Conservation (phyloP, 2,888 invertebrate genomes). For the Leptinotarsa peninsularis region DNA sequence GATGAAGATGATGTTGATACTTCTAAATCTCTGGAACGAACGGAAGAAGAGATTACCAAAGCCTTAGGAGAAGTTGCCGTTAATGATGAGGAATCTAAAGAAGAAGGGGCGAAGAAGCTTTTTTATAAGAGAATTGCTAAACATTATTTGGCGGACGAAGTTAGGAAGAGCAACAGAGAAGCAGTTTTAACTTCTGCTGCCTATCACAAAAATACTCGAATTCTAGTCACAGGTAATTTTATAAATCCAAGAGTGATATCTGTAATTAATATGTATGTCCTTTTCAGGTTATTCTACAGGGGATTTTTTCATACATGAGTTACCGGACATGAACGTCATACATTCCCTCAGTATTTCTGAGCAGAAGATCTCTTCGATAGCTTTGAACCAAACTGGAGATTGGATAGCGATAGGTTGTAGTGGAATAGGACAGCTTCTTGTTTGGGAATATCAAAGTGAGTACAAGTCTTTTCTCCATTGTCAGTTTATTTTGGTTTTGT, state of each 20-base stretch:
- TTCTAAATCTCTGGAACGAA: conserved; percentile 71
- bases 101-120: conserved; percentile 67
- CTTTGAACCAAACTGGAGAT: conserved; percentile 89
- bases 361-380: conserved; percentile 82
- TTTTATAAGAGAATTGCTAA: conserved; percentile 78
- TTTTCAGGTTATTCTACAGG: conserved; percentile 87
- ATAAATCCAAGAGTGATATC: no score
- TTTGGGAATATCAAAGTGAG: conserved; percentile 99
- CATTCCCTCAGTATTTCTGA: conserved; percentile 91
- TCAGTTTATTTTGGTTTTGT: not conserved
- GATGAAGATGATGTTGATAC: conserved; percentile 79
- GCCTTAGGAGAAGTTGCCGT: conserved; percentile 66
- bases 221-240: conserved; percentile 79
- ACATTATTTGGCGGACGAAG: conserved; percentile 81
- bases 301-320: conserved; percentile 91
- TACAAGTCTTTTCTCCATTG: conserved; percentile 1
- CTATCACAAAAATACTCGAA: conserved; percentile 82
- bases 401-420: conserved; percentile 96
- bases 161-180: conserved; percentile 73
- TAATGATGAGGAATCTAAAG: conserved; percentile 62
- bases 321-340: conserved; percentile 93
- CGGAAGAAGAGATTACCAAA: conserved; percentile 63
- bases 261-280: no score
- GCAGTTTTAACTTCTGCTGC: conserved; percentile 82
- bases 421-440: conserved; percentile 90